Conservation (phyloP, 1,140 invertebrate genomes). For the Eciton burchellii region DNA sequence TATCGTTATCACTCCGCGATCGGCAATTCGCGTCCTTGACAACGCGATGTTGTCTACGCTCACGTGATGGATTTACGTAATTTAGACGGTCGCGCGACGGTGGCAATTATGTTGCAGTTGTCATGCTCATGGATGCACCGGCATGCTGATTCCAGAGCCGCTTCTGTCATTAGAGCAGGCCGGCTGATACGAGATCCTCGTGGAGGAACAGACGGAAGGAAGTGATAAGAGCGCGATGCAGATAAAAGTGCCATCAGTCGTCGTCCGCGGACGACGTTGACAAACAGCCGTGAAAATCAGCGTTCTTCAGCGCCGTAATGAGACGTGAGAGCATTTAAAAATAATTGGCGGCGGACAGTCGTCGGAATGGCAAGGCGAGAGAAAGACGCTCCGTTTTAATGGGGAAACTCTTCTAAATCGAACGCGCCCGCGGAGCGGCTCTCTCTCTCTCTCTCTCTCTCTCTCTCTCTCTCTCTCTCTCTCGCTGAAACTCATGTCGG, state of each 20-base stretch:
- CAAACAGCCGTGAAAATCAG: conserved; percentile 52
- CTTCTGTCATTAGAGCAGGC: background rate
- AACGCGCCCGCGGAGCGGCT: conserved; percentile 13
- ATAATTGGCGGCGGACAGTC: conserved; percentile 34
- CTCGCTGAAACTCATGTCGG: conserved; percentile 47
- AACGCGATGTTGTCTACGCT: no score
- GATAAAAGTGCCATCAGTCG: conserved; percentile 44
- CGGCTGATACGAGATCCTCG: background rate
- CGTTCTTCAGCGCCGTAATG: conserved; percentile 33
- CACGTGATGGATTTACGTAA: no score
- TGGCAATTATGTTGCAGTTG: no score
- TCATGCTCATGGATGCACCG: no score
- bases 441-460: conserved; percentile 23
- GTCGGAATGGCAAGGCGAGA: conserved; percentile 11
- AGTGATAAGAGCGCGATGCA: conserved; percentile 34
- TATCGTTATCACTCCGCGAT: background rate
- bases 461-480: conserved; percentile 31
- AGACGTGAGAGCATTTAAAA: conserved; percentile 58
- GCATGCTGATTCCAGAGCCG: background rate
- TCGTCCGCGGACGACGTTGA: conserved; percentile 43
- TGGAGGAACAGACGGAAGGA: background rate
- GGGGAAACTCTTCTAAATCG: conserved; percentile 58
- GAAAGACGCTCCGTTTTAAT: conserved; percentile 29
- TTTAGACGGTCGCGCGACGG: no score
- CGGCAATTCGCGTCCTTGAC: background rate